Conservation (phyloP, 2,113 vertebrate genomes). For the Varanus salvator region DNA sequence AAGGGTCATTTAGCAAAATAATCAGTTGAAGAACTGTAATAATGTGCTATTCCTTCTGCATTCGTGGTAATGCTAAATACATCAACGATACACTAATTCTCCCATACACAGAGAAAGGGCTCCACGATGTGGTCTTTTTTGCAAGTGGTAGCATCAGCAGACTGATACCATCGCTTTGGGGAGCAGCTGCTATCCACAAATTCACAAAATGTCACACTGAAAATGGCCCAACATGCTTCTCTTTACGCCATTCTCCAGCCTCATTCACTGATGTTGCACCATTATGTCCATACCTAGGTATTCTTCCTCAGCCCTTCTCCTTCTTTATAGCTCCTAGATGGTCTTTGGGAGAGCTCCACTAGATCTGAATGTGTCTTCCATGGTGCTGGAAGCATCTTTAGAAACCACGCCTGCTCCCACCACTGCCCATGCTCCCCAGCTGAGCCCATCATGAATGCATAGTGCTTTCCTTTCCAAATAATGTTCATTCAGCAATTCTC, state of each 20-base stretch:
- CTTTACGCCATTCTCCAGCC: too few species aligned
- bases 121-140: neutral
- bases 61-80: neutral
- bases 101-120: neutral
- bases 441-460: neutral
- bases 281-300: neutral
- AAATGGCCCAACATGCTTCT: neutral
- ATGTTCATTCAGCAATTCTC: neutral
- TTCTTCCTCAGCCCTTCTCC: neutral
- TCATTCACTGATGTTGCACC: neutral
- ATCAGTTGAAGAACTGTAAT: neutral
- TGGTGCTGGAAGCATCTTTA: neutral
- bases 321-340: neutral
- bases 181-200: too few species aligned
- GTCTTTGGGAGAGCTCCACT: neutral
- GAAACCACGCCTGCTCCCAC: neutral
- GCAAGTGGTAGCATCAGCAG: neutral
- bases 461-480: neutral
- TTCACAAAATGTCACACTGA: too few species aligned
- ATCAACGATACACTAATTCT: neutral
- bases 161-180: neutral
- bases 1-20: constrained; percentile 21
- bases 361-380: neutral
- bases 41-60: neutral
- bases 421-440: neutral